Evolutionary conservation across 92 coral and sea anemone genomes (phyloP), one percentile per base, ranked within the genome.

Genomic region (Palythoa caribaeorum): DNA sequence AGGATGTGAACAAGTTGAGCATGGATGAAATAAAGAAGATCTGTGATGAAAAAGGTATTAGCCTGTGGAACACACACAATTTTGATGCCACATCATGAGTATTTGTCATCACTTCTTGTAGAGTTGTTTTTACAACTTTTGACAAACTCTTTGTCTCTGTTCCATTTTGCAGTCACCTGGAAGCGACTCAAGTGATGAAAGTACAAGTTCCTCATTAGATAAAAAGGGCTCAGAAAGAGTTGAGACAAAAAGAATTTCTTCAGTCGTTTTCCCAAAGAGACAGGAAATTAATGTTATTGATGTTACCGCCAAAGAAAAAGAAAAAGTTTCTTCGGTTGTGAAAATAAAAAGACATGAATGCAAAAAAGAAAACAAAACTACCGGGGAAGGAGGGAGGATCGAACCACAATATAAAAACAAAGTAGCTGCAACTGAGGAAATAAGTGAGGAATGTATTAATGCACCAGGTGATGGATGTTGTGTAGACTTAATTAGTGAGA

Each of bases 241-340:
- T 38, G 68, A 80, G 55, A 17, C 74, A n/a, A 5, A 38, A 65
- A 47, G 38, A 13, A 35, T 63, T 80, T 80, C 85, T n/a, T 80
- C 85, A 40, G 85, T 80, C 48, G 51, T 80, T 9, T 40, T 80
- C 21, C 48, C 19, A n/a, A 80, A 65, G 48, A 80, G 57, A 44
- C 57, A 70, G 13, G 54, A 62, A 47, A 65, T 38, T 36, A 59
- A 38, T 47, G 28, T 47, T 38, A 0, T 38, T 20, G 35, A 60
- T 79, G 38, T 5, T 79, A 20, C 6, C 37, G 6, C 53, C 13
- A 47, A 37, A 19, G 62, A 21, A 80, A 80, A 44, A 39, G 69
- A 47, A 38, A 70, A 80, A 38, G 37, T 81, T 6, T 52, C 86
- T 47, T 81, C 86, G 7, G 75, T 81, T 63, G 86, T 81, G 75